Conservation (phyloP, 2,113 vertebrate species). For the Gavia stellata region DNA sequence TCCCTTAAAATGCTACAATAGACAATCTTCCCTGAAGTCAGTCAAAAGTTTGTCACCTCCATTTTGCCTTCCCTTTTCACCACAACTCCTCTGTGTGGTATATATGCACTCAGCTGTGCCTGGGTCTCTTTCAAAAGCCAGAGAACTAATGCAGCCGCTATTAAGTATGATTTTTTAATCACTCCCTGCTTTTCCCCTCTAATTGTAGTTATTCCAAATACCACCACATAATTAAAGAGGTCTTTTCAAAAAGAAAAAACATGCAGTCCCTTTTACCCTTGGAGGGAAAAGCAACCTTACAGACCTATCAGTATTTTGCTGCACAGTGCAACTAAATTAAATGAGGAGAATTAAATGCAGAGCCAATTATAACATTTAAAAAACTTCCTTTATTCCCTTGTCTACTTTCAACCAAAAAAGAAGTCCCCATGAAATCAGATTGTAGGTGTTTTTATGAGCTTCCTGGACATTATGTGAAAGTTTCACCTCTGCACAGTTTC, state of each 20-base stretch:
- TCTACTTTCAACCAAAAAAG: background rate
- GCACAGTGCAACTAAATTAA: conserved; percentile 37
- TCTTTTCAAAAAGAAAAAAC: conserved; percentile 43
- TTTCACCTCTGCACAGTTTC: conserved; percentile 4
- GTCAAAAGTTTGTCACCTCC: background rate
- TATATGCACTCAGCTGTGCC: background rate
- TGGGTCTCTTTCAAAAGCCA: conserved; percentile 24
- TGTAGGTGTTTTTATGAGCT: conserved; percentile 32
- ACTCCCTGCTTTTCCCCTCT: conserved; percentile 52
- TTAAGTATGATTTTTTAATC: conserved; percentile 68
- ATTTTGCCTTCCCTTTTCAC: background rate
- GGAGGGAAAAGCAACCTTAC: conserved; percentile 37
- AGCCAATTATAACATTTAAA: conserved; percentile 37
- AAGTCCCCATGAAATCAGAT: background rate
- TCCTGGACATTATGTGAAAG: background rate
- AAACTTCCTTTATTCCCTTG: background rate
- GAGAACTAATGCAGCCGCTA: conserved; percentile 52
- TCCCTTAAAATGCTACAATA: background rate
- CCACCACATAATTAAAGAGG: conserved; percentile 45
- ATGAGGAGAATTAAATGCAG: background rate
- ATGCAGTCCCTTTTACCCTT: conserved; percentile 26
- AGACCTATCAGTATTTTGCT: conserved; percentile 31
- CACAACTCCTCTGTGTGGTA: background rate
- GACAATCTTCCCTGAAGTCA: background rate
- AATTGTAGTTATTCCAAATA: conserved; percentile 65